Base-by-base conservation (phyloP, 2,888 invertebrate species). In the Coenonympha arcania region DNA sequence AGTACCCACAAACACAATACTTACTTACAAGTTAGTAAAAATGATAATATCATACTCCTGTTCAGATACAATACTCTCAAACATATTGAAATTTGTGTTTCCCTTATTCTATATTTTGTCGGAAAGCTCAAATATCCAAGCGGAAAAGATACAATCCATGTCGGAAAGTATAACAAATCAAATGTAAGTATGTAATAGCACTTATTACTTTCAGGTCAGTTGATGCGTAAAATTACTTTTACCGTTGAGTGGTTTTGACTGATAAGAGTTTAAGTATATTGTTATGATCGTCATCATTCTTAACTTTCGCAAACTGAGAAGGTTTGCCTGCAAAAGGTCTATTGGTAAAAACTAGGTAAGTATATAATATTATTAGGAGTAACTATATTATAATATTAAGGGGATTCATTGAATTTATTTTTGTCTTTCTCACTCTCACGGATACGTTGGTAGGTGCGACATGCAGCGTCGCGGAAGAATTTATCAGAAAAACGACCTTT, bases 151-250 rank as follows among this genome's bases (percentile, higher is more conserved):
- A 18, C 11, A 13, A 45, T 45, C 9, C 4, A 24, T 8, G 6
- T 18, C 24, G 5, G n/a, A 30, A 30, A 30, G 30, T 19, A 30
- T 41, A 18, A 28, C 15, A 36, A 47, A 40, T 52, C 20, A 43
- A 48, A 53, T 41, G 43, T 15, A 20, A 5, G 30, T 30, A 30
- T 13, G 31, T 13, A 26, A 15, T 31, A 28, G 19, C 8, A 9
- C 18, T 15, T 34, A 26, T 22, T 52, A 47, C 57, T 59, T 57
- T 59, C 43, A 43, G 33, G 43, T 59, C 56, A 56, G 52, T 60
- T 68, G 66, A 70, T 57, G 71, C 73, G 61, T 72, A 65, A 72
- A 74, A 74, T 73, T 70, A 60, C 69, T 73, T 77, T 71, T 61
- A 68, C 60, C 51, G 65, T 60, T 58, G 59, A 61, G 54, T 65